phyloP scores from a whole-genome alignment of 2,113 vertebrate genomes.

The Rynchops niger region DNA sequence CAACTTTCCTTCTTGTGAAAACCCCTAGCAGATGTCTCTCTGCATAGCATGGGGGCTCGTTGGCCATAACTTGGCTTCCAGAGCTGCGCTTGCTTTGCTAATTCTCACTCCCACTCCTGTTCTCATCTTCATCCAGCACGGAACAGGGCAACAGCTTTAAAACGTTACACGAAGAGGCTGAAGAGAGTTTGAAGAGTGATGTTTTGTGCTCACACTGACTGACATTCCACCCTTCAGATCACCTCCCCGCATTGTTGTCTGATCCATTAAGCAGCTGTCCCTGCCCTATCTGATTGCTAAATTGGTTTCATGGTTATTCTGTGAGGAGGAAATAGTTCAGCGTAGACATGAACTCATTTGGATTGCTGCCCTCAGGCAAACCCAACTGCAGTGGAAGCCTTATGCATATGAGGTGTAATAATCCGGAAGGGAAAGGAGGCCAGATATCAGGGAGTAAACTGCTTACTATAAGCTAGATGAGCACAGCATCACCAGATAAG shows the following conservation, averaged over 20 bases:
- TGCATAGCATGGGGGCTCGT: background rate
- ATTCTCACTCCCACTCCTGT: background rate
- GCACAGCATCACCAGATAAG: background rate
- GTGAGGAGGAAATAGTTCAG: background rate
- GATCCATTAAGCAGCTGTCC: background rate
- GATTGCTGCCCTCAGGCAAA: background rate
- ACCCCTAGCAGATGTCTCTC: background rate
- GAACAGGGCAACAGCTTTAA: background rate
- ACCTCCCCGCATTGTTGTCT: accelerated
- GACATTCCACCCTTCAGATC: background rate
- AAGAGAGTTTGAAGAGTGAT: background rate
- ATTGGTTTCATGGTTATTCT: background rate
- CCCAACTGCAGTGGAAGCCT: background rate
- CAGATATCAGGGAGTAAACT: background rate
- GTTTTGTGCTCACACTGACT: background rate
- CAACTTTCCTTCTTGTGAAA: background rate
- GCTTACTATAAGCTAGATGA: background rate
- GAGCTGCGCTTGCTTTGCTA: background rate
- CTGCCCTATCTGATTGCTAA: background rate
- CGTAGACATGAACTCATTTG: background rate
- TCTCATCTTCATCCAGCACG: background rate
- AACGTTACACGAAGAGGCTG: background rate
- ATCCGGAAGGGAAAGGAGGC: background rate
- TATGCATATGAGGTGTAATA: background rate
- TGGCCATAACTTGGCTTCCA: background rate